Evolutionary conservation across 2,888 invertebrate genomes (phyloP).

Genomic region (Bombyx huttoni): DNA sequence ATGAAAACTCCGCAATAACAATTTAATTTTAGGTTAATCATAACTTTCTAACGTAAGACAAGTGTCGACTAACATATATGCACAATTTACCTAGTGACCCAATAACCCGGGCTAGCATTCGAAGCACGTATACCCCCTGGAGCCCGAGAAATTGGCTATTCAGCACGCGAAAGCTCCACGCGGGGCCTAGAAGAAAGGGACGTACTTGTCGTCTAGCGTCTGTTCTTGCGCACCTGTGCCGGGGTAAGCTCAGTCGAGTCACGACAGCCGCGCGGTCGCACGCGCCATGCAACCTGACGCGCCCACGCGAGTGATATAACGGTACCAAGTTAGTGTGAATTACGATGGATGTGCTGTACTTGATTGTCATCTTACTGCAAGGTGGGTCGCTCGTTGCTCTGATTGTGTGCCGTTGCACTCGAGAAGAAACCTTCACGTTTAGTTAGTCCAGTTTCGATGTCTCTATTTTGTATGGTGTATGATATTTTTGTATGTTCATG

Average conservation of each 20-base stretch:
- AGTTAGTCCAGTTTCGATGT: no score
- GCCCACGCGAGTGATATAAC: conserved; percentile 45
- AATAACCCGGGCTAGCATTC: conserved; percentile 15
- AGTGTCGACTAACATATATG: neutral
- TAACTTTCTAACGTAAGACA: neutral
- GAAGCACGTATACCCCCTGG: conserved; percentile 22
- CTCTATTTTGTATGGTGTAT: no score
- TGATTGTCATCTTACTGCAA: conserved; percentile 33
- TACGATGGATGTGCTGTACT: conserved; percentile 49
- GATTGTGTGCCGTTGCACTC: conserved; percentile 1
- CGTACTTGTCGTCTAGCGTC: conserved; percentile 15
- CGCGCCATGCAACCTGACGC: conserved; percentile 39
- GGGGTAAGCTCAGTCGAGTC: conserved; percentile 29
- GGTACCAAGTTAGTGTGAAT: conserved; percentile 27
- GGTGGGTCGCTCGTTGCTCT: conserved; percentile 18
- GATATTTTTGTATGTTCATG: no score
- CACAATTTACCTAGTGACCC: conserved; percentile 18
- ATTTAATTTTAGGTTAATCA: neutral
- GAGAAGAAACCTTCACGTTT: no score
- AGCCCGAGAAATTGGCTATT: conserved; percentile 43
- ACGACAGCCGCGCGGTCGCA: conserved; percentile 20
- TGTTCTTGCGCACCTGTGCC: conserved; percentile 38
- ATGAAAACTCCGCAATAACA: no score
- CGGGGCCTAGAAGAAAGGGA: conserved; percentile 10
- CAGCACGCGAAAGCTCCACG: conserved; percentile 45